A percentile compares a stretch with the other conserved stretches of the same genome.
Conservation (phyloP, 2,113 vertebrate species). For the Plecturocebus donacophilus region DNA sequence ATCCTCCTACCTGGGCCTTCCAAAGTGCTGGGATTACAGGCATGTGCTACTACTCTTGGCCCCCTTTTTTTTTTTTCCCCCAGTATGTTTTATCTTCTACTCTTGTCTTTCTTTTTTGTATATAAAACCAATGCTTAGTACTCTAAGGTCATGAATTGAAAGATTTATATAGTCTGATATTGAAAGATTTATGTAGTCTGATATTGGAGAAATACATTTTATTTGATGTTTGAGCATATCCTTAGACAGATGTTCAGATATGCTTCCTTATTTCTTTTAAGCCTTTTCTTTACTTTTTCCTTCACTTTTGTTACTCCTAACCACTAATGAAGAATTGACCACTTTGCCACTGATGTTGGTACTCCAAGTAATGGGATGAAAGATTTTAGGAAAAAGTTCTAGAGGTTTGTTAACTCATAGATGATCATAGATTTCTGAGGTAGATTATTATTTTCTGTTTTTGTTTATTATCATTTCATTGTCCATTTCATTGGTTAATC, state of each 20-base stretch:
- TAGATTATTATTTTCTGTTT: constrained; percentile 28
- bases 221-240: constrained; percentile 1
- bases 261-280: constrained; percentile 22
- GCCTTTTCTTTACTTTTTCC: background rate
- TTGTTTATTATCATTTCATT: background rate
- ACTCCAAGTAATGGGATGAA: background rate
- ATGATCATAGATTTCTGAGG: background rate
- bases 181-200: background rate
- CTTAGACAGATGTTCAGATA: background rate
- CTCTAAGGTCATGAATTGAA: background rate
- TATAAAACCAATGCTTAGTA: constrained; percentile 17
- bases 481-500: background rate
- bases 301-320: constrained; percentile 24
- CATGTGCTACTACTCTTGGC: too few species aligned
- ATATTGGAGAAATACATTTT: constrained; percentile 5
- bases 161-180: background rate
- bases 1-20: too few species aligned
- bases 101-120: background rate
- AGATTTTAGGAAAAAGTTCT: background rate
- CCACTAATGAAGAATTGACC: constrained; percentile 3
- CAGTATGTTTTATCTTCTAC: constrained; percentile 16
- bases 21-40: too few species aligned
- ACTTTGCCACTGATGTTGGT: background rate
- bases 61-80: background rate
- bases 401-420: constrained; percentile 4